These are phyloP conservation scores for Euura saliciscinereae DNA, from an alignment of 1,140 invertebrate species.

Conservation along the genomic window DNA sequence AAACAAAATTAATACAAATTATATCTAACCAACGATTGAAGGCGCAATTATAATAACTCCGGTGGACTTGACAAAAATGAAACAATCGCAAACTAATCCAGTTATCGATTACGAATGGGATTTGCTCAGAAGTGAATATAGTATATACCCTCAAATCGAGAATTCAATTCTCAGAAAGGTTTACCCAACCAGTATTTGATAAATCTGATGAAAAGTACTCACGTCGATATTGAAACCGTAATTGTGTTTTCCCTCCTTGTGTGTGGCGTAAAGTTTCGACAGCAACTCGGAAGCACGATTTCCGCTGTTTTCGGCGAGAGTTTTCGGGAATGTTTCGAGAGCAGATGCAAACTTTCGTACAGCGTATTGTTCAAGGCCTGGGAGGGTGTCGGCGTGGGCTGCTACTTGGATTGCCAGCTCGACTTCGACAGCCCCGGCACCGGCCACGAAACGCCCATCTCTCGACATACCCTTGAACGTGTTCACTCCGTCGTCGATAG, in stretches of 20 bases:
- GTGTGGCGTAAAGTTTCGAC: slow-evolving; percentile 90
- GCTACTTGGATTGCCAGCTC: slow-evolving; percentile 88
- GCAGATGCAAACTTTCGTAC: slow-evolving; percentile 94
- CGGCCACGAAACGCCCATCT: slow-evolving; percentile 84
- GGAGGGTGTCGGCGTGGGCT: slow-evolving; percentile 87
- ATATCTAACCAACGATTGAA: too few relatives aligned
- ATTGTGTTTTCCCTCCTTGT: slow-evolving; percentile 86
- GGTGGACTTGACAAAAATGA: too few relatives aligned
- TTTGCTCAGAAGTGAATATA: too few relatives aligned
- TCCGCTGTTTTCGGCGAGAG: slow-evolving; percentile 94
- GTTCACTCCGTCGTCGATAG: slow-evolving; percentile 98
- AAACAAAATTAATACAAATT: too few relatives aligned
- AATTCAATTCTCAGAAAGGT: too few relatives aligned
- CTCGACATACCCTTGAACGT: slow-evolving; percentile 85
- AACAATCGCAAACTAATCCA: too few relatives aligned
- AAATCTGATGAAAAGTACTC: slow-evolving; percentile 27
- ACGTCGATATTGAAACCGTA: slow-evolving; percentile 90
- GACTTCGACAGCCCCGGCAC: slow-evolving; percentile 94
- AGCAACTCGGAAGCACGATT: slow-evolving; percentile 85
- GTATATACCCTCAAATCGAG: too few relatives aligned
- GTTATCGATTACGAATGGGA: too few relatives aligned
- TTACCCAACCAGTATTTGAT: slow-evolving; percentile 8
- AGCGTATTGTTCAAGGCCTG: slow-evolving; percentile 96
- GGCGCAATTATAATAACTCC: too few relatives aligned
- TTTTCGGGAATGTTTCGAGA: slow-evolving; percentile 89